phyloP scores from a whole-genome alignment of 1,140 invertebrate species.

The Pseudomyrmex gracilis region DNA sequence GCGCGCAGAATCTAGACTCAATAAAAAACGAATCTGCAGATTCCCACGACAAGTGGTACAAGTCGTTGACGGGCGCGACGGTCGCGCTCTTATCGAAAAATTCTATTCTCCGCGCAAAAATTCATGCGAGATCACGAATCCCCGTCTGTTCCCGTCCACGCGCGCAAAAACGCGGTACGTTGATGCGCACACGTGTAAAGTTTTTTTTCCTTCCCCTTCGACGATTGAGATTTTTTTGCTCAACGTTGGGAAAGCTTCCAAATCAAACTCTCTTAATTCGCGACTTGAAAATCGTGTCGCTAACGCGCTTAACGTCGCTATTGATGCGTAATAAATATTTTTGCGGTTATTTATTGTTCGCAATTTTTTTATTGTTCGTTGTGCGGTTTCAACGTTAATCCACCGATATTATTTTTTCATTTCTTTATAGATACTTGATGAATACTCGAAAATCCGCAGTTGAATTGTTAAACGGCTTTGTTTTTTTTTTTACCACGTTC shows the following conservation, averaged over 20 bases:
- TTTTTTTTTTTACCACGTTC: neutral
- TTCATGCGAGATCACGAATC: constrained; percentile 31
- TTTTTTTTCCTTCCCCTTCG: constrained; percentile 5
- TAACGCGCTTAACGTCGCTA: too few relatives aligned
- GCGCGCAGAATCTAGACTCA: constrained; percentile 38
- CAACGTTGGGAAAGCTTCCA: neutral
- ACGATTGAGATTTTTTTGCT: constrained; percentile 19
- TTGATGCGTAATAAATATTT: neutral
- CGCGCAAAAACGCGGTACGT: constrained; percentile 1
- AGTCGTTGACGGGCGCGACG: constrained; percentile 66
- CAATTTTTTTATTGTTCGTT: neutral
- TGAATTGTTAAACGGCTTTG: constrained; percentile 4
- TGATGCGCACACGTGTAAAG: neutral
- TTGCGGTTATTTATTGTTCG: neutral
- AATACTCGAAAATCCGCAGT: neutral
- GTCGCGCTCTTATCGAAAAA: constrained; percentile 69
- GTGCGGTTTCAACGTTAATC: too few relatives aligned
- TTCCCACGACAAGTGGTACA: constrained; percentile 61
- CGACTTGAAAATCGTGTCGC: neutral
- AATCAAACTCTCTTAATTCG: neutral
- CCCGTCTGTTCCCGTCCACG: neutral
- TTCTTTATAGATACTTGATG: constrained; percentile 2
- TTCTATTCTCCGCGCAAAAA: constrained; percentile 60
- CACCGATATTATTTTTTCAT: neutral
- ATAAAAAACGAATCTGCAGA: constrained; percentile 60